A percentile compares a stretch with the other conserved stretches of the same genome.
phyloP scores from a whole-genome alignment of 2,888 invertebrate species.

The Thelaira solivaga region DNA sequence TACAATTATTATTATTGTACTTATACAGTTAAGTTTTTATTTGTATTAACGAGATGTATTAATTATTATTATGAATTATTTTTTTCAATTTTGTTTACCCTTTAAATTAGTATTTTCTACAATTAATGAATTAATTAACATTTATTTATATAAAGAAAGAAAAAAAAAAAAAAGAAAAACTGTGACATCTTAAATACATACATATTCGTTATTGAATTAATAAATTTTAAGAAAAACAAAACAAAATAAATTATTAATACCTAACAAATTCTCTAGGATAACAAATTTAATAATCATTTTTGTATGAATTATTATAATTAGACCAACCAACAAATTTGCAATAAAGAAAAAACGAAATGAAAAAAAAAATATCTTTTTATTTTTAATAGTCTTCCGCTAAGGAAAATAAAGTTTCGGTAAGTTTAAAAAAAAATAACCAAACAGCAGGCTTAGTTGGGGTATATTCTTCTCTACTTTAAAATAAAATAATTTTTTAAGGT shows the following conservation, averaged over 20 bases:
- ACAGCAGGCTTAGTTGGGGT: no score
- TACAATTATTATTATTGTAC: constrained; percentile 41
- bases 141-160: background rate
- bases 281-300: constrained; percentile 56
- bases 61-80: constrained; percentile 29
- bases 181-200: constrained; percentile 47
- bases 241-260: constrained; percentile 25
- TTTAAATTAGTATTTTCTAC: background rate
- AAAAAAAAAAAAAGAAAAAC: constrained; percentile 33
- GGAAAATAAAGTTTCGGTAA: no score
- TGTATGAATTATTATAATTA: constrained; percentile 58
- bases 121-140: background rate
- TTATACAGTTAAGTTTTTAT: constrained; percentile 42
- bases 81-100: constrained; percentile 17
- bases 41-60: constrained; percentile 35
- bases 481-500: no score
- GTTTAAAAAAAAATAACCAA: no score
- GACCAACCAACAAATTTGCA: constrained; percentile 57
- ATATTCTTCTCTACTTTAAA: no score
- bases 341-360: constrained; percentile 15
- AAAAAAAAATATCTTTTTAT: background rate
- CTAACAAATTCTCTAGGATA: constrained; percentile 56
- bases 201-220: constrained; percentile 35
- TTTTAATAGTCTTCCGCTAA: no score
- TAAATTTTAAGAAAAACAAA: constrained; percentile 30